Conservation (phyloP, 2,113 vertebrate species). For the Eurystomus gularis region DNA sequence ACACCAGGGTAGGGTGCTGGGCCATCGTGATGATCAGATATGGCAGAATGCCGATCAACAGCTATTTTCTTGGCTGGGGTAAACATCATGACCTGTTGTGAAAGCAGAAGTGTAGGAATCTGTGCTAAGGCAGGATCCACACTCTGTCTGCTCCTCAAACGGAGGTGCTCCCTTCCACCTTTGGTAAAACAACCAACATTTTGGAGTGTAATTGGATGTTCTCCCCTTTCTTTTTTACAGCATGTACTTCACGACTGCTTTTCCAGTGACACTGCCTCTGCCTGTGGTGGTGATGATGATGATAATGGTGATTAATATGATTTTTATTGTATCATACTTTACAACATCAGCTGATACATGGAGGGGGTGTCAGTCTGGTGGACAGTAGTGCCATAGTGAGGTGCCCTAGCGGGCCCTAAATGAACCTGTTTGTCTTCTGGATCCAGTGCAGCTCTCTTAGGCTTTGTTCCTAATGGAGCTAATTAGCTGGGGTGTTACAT, state of each 20-base stretch:
- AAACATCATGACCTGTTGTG: neutral
- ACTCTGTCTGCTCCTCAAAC: neutral
- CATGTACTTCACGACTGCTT: neutral
- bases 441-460: neutral
- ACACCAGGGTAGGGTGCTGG: neutral
- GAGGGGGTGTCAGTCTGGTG: neutral
- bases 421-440: neutral
- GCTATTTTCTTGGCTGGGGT: neutral
- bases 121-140: neutral
- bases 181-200: neutral
- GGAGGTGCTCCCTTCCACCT: neutral
- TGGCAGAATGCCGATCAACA: neutral
- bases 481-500: neutral
- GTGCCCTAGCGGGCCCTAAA: neutral
- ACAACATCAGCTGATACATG: neutral
- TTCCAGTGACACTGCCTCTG: neutral
- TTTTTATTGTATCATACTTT: neutral
- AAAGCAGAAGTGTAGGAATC: neutral
- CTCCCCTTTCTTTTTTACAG: neutral
- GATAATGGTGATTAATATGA: neutral
- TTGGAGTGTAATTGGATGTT: neutral
- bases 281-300: neutral
- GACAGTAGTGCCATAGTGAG: neutral
- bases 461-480: neutral
- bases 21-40: neutral